These are phyloP conservation scores for Oxytorus armatus DNA, from an alignment of 2,888 invertebrate genomes.

Conservation along the genomic window DNA sequence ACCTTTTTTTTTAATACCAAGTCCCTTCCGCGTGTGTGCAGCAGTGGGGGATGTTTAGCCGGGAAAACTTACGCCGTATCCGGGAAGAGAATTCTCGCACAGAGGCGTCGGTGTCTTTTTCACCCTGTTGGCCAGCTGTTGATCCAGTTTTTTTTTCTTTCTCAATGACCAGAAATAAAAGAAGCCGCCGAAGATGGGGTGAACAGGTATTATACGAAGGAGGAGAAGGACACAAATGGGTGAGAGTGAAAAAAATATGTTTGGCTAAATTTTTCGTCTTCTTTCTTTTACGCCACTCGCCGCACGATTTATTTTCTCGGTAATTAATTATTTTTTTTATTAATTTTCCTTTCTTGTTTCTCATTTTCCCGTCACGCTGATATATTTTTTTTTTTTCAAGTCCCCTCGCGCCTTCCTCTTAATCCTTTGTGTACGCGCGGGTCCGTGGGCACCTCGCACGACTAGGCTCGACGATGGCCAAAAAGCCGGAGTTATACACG, in stretches of 20 bases:
- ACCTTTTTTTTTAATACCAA: too few relatives aligned
- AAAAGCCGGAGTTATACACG: too few relatives aligned
- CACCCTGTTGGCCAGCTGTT: constrained; percentile 56
- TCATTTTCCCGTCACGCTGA: constrained; percentile 26
- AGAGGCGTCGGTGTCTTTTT: constrained; percentile 54
- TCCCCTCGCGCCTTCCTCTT: neutral
- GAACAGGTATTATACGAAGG: constrained; percentile 25
- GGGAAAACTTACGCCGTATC: constrained; percentile 52
- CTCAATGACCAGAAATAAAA: too few relatives aligned
- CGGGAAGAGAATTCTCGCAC: constrained; percentile 46
- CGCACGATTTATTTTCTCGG: constrained; percentile 34
- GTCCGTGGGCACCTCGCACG: too few relatives aligned
- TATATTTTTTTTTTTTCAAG: neutral
- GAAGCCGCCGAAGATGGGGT: constrained; percentile 28
- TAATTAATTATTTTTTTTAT: constrained; percentile 7
- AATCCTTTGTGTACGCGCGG: too few relatives aligned
- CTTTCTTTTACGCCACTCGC: too few relatives aligned
- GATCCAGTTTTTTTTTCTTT: constrained; percentile 61
- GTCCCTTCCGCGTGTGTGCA: too few relatives aligned
- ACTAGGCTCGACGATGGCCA: too few relatives aligned
- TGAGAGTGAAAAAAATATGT: constrained; percentile 57
- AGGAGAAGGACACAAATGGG: neutral
- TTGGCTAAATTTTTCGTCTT: constrained; percentile 24
- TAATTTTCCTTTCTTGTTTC: constrained; percentile 21
- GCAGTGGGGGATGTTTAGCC: neutral